Evolutionary conservation across 2,797 vertebrate species (phyloP).

Genomic region (Loris lydekkerianus): DNA sequence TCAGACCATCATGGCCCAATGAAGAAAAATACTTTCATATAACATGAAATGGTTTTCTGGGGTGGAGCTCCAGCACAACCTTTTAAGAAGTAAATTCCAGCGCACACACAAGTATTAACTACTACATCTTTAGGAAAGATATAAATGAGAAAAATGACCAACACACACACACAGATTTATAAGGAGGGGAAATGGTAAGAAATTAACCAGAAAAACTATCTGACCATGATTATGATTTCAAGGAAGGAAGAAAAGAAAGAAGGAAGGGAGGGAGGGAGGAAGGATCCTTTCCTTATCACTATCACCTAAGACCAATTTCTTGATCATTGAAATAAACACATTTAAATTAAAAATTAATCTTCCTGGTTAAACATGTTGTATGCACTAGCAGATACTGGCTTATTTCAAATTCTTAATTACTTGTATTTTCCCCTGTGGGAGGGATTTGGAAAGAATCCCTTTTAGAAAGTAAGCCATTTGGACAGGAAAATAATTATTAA

Average conservation of each 20-base stretch:
- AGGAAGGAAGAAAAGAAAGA: background rate
- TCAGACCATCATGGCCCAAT: background rate
- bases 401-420: constrained; percentile 58
- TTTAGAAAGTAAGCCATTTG: constrained; percentile 57
- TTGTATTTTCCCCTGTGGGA: constrained; percentile 36
- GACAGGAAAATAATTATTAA: background rate
- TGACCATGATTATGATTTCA: constrained; percentile 45
- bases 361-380: background rate
- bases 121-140: background rate
- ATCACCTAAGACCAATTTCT: background rate
- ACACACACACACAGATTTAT: background rate
- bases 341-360: constrained; percentile 65
- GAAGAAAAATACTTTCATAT: background rate
- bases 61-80: background rate
- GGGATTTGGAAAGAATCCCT: constrained; percentile 54
- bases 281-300: background rate
- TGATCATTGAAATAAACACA: constrained; percentile 36
- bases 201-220: background rate
- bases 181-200: background rate
- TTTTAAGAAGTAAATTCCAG: background rate
- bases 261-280: background rate
- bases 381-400: constrained; percentile 36
- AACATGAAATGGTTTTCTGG: background rate
- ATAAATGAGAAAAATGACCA: background rate
- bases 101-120: background rate